A percentile compares a stretch with the other conserved stretches of the same genome.
phyloP scores from a whole-genome alignment of 1,140 invertebrate species.

The Aphelenchoides besseyi region DNA sequence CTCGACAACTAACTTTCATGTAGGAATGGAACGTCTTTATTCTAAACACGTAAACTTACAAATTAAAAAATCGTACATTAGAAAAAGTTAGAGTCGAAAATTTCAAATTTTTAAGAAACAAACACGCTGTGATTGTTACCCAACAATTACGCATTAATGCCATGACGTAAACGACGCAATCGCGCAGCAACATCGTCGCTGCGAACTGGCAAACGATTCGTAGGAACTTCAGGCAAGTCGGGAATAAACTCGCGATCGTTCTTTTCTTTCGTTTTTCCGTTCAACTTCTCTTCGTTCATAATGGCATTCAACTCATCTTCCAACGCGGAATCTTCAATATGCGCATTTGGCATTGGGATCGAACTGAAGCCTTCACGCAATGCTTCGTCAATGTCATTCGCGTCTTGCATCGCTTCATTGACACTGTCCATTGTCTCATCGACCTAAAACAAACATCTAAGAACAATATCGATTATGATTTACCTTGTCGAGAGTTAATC shows the following conservation, averaged over 20 bases:
- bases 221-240: conserved; percentile 4
- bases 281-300: conserved; percentile 9
- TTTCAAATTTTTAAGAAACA: too few relatives aligned
- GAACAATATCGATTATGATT: background rate
- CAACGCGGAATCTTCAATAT: background rate
- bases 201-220: background rate
- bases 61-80: too few relatives aligned
- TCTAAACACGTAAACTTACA: too few relatives aligned
- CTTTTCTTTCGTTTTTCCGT: background rate
- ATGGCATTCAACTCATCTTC: conserved; percentile 15
- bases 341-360: conserved; percentile 1
- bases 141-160: background rate
- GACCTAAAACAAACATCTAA: conserved; percentile 32
- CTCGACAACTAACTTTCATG: too few relatives aligned
- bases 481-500: conserved; percentile 55
- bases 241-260: too few relatives aligned
- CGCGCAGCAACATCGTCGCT: background rate
- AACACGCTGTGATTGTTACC: too few relatives aligned
- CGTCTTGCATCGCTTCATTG: conserved; percentile 54
- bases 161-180: conserved; percentile 4
- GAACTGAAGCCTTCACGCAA: conserved; percentile 42
- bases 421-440: conserved; percentile 56
- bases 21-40: too few relatives aligned
- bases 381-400: conserved; percentile 51
- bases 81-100: too few relatives aligned